Evolutionary conservation across 2,797 vertebrate species (phyloP), one percentile per base, ranked within the genome.

Genomic region (Gambusia yucatana): DNA sequence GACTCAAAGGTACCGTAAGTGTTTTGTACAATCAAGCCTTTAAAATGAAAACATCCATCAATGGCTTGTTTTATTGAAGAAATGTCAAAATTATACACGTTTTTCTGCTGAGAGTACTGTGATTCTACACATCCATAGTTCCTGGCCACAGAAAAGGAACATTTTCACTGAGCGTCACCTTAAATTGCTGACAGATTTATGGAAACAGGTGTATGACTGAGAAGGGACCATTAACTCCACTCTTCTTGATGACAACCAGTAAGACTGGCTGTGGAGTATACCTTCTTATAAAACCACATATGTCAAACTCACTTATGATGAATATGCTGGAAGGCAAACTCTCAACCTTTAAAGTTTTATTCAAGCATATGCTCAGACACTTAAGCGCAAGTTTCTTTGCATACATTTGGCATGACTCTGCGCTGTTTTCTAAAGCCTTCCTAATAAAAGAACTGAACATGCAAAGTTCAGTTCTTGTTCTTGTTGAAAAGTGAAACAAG

Each of bases 281-380:
- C 67, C 41, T 44, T 44, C 25, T 67, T 76, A 22, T 57, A 73
- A 61, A 61, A 39, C 41, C 77, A 70, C 44, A 76, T 22, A 70
- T 44, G 44, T 11, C 48, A 48, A 48, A 50, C 30, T 41, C 3
- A 67, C 11, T 46, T 1, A 20, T 28, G 30, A 47, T 47, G 22
- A 57, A 67, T 46, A 67, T n/a, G 6, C 47, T 67, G 3, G n/a
- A 14, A 28, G 41, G 20, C 30, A 70, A 74, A 48, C 20, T 59
- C 61, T 61, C 47, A 16, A 50, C 13, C 39, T 30, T 57, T 44
- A 44, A 44, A 70, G 41, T 70, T 44, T 28, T 70, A 70, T 70
- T 44, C 16, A 70, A 70, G 25, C 67, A 70, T 46, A 84, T 70
- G 67, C 25, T 70, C 11, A 70, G 67, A 28, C 67, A 70, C 25